A percentile compares a stretch with the other conserved stretches of the same genome.
Conservation (phyloP, 2,888 invertebrate genomes). For the Cremastinae sp. region DNA sequence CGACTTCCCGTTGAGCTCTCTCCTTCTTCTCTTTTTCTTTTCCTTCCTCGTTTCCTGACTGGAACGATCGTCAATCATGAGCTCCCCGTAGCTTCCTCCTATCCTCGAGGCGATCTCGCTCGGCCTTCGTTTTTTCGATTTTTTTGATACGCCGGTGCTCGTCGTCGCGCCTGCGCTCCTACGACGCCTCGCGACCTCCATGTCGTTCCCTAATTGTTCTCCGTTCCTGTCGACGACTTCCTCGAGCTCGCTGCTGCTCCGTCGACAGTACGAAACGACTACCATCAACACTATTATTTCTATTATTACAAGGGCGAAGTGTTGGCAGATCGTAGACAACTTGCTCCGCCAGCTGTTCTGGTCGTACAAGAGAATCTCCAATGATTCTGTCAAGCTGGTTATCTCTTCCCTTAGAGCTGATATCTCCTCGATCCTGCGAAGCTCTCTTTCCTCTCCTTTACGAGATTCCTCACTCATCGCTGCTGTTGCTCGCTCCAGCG, state of each 20-base stretch:
- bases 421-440: conserved; percentile 90
- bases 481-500: conserved; percentile 89
- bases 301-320: conserved; percentile 80
- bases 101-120: conserved; percentile 84
- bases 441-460: conserved; percentile 88
- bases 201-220: conserved; percentile 62
- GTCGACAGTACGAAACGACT: conserved; percentile 82
- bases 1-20: conserved; percentile 64
- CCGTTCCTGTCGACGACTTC: conserved; percentile 77
- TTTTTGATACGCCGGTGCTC: conserved; percentile 71
- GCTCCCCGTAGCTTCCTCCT: conserved; percentile 83
- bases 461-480: conserved; percentile 87
- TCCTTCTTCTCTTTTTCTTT: conserved; percentile 81
- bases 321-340: conserved; percentile 82
- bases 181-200: conserved; percentile 63
- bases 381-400: conserved; percentile 83
- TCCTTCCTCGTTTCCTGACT: conserved; percentile 75
- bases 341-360: conserved; percentile 85
- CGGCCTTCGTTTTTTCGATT: conserved; percentile 85
- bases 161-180: conserved; percentile 59
- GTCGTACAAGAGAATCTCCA: conserved; percentile 84
- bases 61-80: conserved; percentile 82
- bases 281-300: conserved; percentile 81
- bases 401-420: conserved; percentile 85
- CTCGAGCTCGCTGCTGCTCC: conserved; percentile 76